Base-by-base conservation (phyloP, 1,140 invertebrate species). In the Hormaphis cornu region DNA sequence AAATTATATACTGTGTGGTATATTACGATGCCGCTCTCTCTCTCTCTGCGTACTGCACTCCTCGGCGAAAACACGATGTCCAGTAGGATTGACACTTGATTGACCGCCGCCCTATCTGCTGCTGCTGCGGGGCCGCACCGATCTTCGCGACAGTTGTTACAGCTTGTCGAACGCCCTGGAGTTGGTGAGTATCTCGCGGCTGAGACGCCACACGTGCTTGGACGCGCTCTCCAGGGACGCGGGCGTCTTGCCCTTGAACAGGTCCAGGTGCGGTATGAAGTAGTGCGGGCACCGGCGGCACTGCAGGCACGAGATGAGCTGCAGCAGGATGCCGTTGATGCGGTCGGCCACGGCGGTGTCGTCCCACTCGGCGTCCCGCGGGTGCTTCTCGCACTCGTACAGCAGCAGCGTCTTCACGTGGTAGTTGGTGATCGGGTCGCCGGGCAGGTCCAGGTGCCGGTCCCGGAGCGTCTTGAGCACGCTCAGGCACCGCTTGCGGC, bases 381-480 rank as follows among this genome's bases (percentile, higher is more conserved):
- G 93, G 79, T 99, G 96, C 78, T 99, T 99, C 80, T 98, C 96
- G 78, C 96, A 98, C 79, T 98, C 96, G 81, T 96, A 97, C 59
- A 99, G 78, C 5, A 98, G 80, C 12, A 98, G 79, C 0, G 93
- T 97, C 79, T 97, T 98, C 83, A 98, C 87, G 80, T 97, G 92
- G 78, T 97, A 97, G 69, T 89, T 86, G 8, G 90, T 93, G 5
- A 98, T 93, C 0, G 95, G 94, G 76, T 93, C 92, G 0, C 94
- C 94, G 0, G 92, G 89, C 42, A 97, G 80, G 76, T 98, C 94
- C 37, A 99, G 81, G 78, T 98, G 95, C 50, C 94, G 81, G 77
- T 98, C 95, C 46, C 95, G 80, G 1, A 99, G 84, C 0, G 94
- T 96, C 78, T 98, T 97, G 3, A 98, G 78, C 35, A 98, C 92